A percentile compares a stretch with the other conserved stretches of the same genome.
These are phyloP conservation scores for Eubucco bourcierii DNA, from an alignment of 2,113 vertebrate genomes.

Conservation along the genomic window DNA sequence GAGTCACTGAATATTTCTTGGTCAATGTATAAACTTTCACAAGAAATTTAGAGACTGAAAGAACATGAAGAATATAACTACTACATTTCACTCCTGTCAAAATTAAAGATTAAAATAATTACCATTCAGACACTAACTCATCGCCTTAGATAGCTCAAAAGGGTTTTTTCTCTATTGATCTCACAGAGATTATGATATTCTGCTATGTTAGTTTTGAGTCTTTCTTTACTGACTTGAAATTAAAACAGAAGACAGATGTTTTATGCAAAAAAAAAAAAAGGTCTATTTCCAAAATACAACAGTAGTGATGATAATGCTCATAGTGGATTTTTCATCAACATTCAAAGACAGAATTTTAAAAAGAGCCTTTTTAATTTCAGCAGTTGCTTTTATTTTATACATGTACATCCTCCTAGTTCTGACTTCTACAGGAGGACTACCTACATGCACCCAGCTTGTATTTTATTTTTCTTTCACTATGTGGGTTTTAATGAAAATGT, in stretches of 20 bases:
- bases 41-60: constrained; percentile 15
- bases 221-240: background rate
- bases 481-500: constrained; percentile 54
- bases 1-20: background rate
- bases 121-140: constrained; percentile 49
- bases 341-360: constrained; percentile 43
- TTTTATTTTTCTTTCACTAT: background rate
- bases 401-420: background rate
- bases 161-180: background rate
- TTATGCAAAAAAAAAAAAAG: background rate
- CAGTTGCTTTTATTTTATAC: constrained; percentile 24
- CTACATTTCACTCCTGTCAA: background rate
- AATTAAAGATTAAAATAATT: constrained; percentile 56
- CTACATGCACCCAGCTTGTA: background rate
- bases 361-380: background rate
- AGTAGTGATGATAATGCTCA: background rate
- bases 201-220: constrained; percentile 18
- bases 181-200: constrained; percentile 21
- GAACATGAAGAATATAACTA: constrained; percentile 3
- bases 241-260: constrained; percentile 9
- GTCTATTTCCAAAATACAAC: background rate
- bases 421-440: constrained; percentile 1
- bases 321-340: background rate
- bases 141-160: background rate
- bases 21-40: background rate